Evolutionary conservation across 2,888 invertebrate genomes (phyloP), one percentile per base, ranked within the genome.

Genomic region (Tenthredo amoena): DNA sequence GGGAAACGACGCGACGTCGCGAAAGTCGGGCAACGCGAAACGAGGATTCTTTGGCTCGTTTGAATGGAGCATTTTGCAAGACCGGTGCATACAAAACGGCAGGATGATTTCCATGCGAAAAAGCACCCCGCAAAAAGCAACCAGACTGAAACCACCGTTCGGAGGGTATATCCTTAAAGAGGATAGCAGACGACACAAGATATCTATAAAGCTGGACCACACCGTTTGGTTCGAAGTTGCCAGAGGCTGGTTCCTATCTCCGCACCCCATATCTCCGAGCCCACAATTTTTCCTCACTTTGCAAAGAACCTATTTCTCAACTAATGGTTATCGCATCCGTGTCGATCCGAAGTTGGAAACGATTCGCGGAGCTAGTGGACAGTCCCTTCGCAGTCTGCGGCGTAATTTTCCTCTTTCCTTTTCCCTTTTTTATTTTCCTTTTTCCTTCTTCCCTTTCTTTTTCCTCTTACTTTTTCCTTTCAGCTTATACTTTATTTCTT

Each of bases 251-350:
- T 21, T 18, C 21, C 18, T 68, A 68, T 68, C 26, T 55, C n/a
- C 50, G 31, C 47, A 50, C 82, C 85, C 77, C 77, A 50, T 71
- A 40, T 37, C 76, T 85, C 47, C 81, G 72, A 84, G 58, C 81
- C 85, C 84, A 88, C 90, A 89, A 92, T 92, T 90, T 91, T 91
- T 91, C 91, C 91, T 89, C 91, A 90, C 91, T 92, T 92, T 89
- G 87, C 89, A 88, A 90, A 89, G 88, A 83, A 89, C 89, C 92
- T 90, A 92, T 92, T 91, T 90, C 89, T 92, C 91, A 91, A 92
- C 91, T 91, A 91, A 92, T 92, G 92, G 92, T 92, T 92, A 93
- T 92, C 89, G 89, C 88, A 87, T 82, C 86, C 88, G 58, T 58
- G 84, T 62, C 37, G 76, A 62, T 74, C 43, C 72, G 40, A 76